Conservation (phyloP, 2,888 invertebrate species). For the Scaptomyza reducta region DNA sequence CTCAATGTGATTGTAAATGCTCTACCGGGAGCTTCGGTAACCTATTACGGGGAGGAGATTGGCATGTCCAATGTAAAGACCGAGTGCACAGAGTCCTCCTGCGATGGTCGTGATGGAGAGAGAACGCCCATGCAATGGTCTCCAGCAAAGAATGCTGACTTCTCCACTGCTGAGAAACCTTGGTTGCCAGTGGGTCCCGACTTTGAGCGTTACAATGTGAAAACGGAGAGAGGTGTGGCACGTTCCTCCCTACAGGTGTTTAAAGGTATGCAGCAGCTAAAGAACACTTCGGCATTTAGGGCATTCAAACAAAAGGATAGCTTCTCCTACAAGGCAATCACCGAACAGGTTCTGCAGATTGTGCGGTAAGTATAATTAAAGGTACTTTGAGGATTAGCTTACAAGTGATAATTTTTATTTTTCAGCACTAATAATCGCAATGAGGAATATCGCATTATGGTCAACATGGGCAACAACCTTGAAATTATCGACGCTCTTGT, state of each 20-base stretch:
- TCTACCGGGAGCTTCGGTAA: slow-evolving; percentile 91
- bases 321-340: slow-evolving; percentile 76
- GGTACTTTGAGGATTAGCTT: fast-evolving
- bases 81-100: slow-evolving; percentile 77
- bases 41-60: slow-evolving; percentile 92
- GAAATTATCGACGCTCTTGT: slow-evolving; percentile 63
- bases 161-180: slow-evolving; percentile 85
- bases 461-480: slow-evolving; percentile 77
- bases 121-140: slow-evolving; percentile 88
- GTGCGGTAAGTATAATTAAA: slow-evolving; percentile 60
- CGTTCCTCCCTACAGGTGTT: slow-evolving; percentile 87
- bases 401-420: background rate
- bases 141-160: slow-evolving; percentile 85
- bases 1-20: slow-evolving; percentile 89
- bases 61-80: slow-evolving; percentile 86
- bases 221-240: slow-evolving; percentile 84
- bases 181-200: slow-evolving; percentile 89
- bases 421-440: slow-evolving; percentile 58
- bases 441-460: slow-evolving; percentile 78
- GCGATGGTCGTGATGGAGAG: slow-evolving; percentile 85
- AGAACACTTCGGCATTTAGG: slow-evolving; percentile 83
- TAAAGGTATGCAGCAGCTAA: slow-evolving; percentile 85
- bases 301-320: slow-evolving; percentile 70
- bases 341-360: slow-evolving; percentile 79
- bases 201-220: slow-evolving; percentile 86